These are phyloP conservation scores for Trigoniulus corallinus DNA, from an alignment of 1,140 invertebrate species.

Conservation along the genomic window DNA sequence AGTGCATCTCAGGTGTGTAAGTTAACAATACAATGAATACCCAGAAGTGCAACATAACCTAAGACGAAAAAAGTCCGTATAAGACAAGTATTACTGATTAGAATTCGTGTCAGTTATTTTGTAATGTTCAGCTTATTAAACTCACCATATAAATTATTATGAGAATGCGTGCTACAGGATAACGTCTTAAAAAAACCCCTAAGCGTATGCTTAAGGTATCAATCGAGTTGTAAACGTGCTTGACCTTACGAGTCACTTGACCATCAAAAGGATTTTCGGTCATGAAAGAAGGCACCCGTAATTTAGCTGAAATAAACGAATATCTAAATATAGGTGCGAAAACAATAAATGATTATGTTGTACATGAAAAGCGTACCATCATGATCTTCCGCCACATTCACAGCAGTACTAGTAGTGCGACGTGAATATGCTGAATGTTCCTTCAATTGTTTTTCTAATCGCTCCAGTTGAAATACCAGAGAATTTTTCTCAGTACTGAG, in stretches of 20 bases:
- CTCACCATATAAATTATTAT: conserved; percentile 55
- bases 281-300: conserved; percentile 46
- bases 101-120: not conserved
- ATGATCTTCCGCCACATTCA: conserved; percentile 44
- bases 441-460: conserved; percentile 37
- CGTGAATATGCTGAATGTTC: conserved; percentile 17
- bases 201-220: conserved; percentile 58
- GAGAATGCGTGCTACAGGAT: conserved; percentile 61
- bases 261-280: conserved; percentile 60
- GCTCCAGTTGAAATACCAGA: conserved; percentile 54
- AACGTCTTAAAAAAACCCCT: conserved; percentile 58
- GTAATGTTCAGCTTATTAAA: not conserved
- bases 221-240: conserved; percentile 55
- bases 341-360: conserved; percentile 10
- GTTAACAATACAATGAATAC: conserved; percentile 48
- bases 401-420: conserved; percentile 20
- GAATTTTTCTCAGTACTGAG: conserved; percentile 64
- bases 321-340: conserved; percentile 12
- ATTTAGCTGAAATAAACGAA: not conserved
- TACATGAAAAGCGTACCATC: conserved; percentile 31
- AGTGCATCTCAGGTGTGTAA: conserved; percentile 45
- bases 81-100: conserved; percentile 2
- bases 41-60: conserved; percentile 52
- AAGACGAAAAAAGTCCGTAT: conserved; percentile 17
- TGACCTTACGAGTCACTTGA: conserved; percentile 54